Evolutionary conservation across 2,888 invertebrate species (phyloP), one percentile per base, ranked within the genome.

Genomic region (Cheilosia vulpina): DNA sequence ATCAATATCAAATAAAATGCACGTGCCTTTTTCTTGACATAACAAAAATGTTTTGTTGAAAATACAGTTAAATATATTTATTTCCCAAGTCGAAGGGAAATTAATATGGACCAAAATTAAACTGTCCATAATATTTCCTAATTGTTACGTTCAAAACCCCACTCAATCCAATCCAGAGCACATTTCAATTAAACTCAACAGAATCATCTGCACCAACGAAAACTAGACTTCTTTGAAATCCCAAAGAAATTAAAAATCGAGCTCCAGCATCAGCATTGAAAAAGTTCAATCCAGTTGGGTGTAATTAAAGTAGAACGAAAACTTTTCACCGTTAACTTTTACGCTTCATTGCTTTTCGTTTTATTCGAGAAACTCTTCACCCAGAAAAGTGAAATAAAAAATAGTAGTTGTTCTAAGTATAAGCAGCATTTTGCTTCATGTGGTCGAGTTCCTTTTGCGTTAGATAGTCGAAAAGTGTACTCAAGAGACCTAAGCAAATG

Each of bases 231-330:
- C n/a, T 43, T 27, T 3, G 27, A 24, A 66, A 66, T 38, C 38
- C 21, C 24, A 41, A 53, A 43, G 53, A 41, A 55, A 24, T 24
- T 43, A 53, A 43, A 66, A 65, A 66, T 17, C 43, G n/a, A 66
- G 53, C 66, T 68, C 19, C 13, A 38, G 38, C 38, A 38, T 4
- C 38, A 45, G 31, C 45, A 31, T 68, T 68, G n/a, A 47, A 47
- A 62, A 77, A 60, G 34, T 76, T 41, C 63, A 60, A 71, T 19
- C 57, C 81, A 77, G 21, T 65, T 52, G 66, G 55, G 78, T 41
- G 66, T 78, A 82, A 78, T 82, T 66, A 82, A 77, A 82, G 65
- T 41, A 27, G 41, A 71, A 76, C n/a, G 43, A 65, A 19, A 77
- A 71, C 71, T 78, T 52, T 77, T 55, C 65, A 71, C 58, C 52